phyloP scores from a whole-genome alignment of 2,888 invertebrate species.

The Volucella inanis region DNA sequence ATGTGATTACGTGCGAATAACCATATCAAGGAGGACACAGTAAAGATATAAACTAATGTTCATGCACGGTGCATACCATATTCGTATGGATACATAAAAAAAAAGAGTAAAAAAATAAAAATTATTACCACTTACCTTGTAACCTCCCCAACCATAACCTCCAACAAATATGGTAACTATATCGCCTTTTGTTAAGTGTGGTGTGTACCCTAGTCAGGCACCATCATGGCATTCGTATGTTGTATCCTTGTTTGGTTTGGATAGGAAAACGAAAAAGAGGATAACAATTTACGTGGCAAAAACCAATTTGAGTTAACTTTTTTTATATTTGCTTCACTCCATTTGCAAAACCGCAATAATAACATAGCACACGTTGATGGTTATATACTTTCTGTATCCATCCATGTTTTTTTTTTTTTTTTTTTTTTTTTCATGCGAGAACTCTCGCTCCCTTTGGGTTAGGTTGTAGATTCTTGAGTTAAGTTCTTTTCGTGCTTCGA shows the following conservation, averaged over 20 bases:
- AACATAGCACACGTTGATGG: background rate
- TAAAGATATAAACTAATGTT: background rate
- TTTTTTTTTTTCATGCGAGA: background rate
- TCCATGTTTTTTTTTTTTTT: background rate
- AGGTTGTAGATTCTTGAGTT: too few species aligned
- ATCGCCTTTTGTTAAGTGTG: background rate
- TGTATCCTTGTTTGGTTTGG: background rate
- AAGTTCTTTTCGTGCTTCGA: too few species aligned
- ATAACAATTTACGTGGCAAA: constrained; percentile 72
- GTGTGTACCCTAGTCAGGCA: background rate
- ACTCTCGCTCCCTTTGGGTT: too few species aligned
- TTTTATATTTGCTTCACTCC: constrained; percentile 63
- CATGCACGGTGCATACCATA: background rate
- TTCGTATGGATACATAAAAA: background rate
- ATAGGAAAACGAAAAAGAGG: constrained; percentile 3
- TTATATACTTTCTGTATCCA: background rate
- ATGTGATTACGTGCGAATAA: constrained; percentile 65
- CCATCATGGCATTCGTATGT: background rate
- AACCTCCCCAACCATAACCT: background rate
- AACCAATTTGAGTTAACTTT: constrained; percentile 70
- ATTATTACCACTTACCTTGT: background rate
- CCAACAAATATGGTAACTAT: background rate
- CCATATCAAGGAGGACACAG: background rate
- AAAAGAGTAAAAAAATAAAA: constrained; percentile 11
- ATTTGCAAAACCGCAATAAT: constrained; percentile 43